These are phyloP conservation scores for Scomber japonicus DNA, from an alignment of 2,113 vertebrate genomes.

Conservation along the genomic window DNA sequence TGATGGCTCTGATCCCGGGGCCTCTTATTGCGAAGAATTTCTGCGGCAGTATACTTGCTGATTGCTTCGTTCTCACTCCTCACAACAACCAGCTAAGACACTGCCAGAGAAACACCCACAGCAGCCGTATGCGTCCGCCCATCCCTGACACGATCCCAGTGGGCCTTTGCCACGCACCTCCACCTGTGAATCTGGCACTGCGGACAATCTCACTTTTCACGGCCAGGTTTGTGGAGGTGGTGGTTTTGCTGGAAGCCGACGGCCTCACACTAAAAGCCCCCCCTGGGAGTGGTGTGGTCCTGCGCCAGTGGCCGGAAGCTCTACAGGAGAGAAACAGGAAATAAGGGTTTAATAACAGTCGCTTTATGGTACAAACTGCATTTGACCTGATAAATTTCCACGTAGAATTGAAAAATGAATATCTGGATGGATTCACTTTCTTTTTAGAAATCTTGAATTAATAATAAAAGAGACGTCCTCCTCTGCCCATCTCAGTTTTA, in stretches of 20 bases:
- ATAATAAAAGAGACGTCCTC: constrained; percentile 11
- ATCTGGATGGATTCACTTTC: not conserved
- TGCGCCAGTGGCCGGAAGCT: constrained; percentile 17
- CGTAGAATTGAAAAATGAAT: not conserved
- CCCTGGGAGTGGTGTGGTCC: not conserved
- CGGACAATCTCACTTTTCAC: not conserved
- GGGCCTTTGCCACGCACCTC: constrained; percentile 17
- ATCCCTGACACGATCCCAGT: constrained; percentile 11
- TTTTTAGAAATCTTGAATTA: constrained; percentile 7
- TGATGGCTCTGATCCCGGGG: constrained; percentile 39
- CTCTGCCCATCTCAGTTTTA: constrained; percentile 15
- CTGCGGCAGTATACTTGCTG: constrained; percentile 99
- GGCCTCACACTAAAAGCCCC: not conserved
- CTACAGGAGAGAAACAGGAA: constrained; percentile 57
- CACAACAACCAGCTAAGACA: constrained; percentile 99
- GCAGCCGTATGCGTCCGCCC: constrained; percentile 75
- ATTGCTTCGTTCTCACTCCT: constrained; percentile 96
- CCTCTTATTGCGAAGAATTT: constrained; percentile 92
- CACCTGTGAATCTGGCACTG: constrained; percentile 47
- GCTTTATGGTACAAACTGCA: not conserved
- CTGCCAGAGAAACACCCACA: constrained; percentile 99
- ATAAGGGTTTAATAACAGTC: constrained; percentile 1
- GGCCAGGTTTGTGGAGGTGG: constrained; percentile 21
- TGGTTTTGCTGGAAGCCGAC: not conserved
- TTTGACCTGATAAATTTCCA: not conserved